Conservation (phyloP, 2,113 vertebrate species). For the Rhinolophus ferrumequinum region DNA sequence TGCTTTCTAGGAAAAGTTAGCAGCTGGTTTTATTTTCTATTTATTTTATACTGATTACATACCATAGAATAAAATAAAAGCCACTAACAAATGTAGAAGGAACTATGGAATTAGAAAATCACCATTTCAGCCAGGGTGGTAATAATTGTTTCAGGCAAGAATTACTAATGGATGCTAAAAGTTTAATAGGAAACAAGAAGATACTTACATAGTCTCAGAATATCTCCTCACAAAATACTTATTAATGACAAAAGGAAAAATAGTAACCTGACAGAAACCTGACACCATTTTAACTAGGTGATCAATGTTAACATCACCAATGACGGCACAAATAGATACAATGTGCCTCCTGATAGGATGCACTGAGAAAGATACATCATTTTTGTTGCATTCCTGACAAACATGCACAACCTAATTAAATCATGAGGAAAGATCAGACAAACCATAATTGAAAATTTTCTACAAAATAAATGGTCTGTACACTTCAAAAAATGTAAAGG, state of each 20-base stretch:
- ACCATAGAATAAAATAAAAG: background rate
- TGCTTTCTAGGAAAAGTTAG: too few species aligned
- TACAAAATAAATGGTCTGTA: constrained; percentile 30
- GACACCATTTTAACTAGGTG: background rate
- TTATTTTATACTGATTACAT: background rate
- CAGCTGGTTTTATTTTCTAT: background rate
- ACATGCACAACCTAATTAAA: constrained; percentile 27
- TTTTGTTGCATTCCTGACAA: constrained; percentile 18
- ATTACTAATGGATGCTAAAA: background rate
- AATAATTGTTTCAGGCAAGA: background rate
- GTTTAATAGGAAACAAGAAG: background rate
- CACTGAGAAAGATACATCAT: background rate
- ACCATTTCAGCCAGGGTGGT: background rate
- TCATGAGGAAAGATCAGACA: background rate
- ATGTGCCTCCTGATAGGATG: background rate
- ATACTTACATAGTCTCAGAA: background rate
- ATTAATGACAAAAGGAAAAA: background rate
- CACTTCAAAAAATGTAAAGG: constrained; percentile 39
- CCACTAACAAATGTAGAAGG: background rate
- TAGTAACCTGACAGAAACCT: background rate
- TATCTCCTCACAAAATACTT: background rate
- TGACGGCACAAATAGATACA: background rate
- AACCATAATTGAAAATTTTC: constrained; percentile 41
- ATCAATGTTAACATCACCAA: background rate
- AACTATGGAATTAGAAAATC: background rate